Base-by-base conservation (phyloP, 2,113 vertebrate species). In the Lates calcarifer region DNA sequence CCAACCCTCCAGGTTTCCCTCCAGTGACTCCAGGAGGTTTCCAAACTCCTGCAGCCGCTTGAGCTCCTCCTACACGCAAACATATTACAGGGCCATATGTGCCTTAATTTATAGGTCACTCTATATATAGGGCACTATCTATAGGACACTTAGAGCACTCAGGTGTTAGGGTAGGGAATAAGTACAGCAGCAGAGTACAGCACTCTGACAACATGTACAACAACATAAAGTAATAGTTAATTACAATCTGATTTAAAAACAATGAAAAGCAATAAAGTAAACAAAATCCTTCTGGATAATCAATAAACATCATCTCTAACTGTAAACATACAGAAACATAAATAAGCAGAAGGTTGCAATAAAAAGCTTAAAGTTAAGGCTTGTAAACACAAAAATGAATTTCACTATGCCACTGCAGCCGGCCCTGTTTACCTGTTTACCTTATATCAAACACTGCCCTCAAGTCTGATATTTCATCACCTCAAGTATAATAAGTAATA, bases 41-140 rank as follows among this genome's bases (percentile, higher is more conserved):
- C 79, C 89, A 62, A 98, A 96, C 84, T 96, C 93, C 83, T 96
- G 94, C 85, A 96, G 92, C 82, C 94, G 94, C 70, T 83, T 74
- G 28, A 93, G 75, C 79, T 94, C 93, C 87, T 91, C 95, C 95
- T 95, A 49, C 73, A 81, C 12, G 18, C 28, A 79, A 10, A 82
- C 51, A 72, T 5, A 61, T 18, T 56, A 62, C 24, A 9, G 0
- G 0, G 28, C 45, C 67, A 37, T 24, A 22, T 64, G 63, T 12
- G 24, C 29, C 14, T 72, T 76, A 20, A 71, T 67, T 79, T 76
- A 28, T 77, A 78, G 87, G 84, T 87, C 87, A 90, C 18, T 24
- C 75, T 35, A n/a, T n/a, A n/a, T n/a, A n/a, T n/a, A n/a, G n/a
- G n/a, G n/a, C n/a, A n/a, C n/a, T n/a, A n/a, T n/a, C n/a, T n/a